Evolutionary conservation across 2,888 invertebrate genomes (phyloP).

Genomic region (Salticus scenicus): DNA sequence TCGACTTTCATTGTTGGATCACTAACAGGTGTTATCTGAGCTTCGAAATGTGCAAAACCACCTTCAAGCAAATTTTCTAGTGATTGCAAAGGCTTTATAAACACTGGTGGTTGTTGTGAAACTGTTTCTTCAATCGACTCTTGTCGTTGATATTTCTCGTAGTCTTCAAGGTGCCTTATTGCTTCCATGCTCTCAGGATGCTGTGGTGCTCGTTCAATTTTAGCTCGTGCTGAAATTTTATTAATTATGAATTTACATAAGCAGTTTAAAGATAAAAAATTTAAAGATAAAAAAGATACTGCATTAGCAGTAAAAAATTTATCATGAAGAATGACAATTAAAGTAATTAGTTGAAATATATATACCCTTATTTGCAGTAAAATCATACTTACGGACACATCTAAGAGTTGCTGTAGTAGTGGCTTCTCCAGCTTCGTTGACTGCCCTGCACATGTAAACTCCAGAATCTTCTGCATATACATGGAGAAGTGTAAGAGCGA

Average conservation of each 20-base stretch:
- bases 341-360: too few species aligned
- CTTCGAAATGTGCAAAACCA: slow-evolving; percentile 94
- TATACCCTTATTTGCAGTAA: too few species aligned
- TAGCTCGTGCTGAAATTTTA: slow-evolving; percentile 81
- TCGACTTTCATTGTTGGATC: slow-evolving; percentile 95
- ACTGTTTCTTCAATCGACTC: slow-evolving; percentile 83
- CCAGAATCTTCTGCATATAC: slow-evolving; percentile 98
- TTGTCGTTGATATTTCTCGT: slow-evolving; percentile 83
- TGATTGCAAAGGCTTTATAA: slow-evolving; percentile 90
- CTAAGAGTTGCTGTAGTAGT: slow-evolving; percentile 93
- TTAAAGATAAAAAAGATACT: not conserved
- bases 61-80: slow-evolving; percentile 92
- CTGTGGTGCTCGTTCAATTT: slow-evolving; percentile 90
- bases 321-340: too few species aligned
- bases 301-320: too few species aligned
- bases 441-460: slow-evolving; percentile 94
- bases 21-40: slow-evolving; percentile 91
- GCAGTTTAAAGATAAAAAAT: slow-evolving; percentile 17
- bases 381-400: slow-evolving; percentile 81
- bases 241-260: too few species aligned
- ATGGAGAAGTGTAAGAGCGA: slow-evolving; percentile 92
- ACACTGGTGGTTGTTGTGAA: slow-evolving; percentile 82
- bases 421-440: slow-evolving; percentile 95
- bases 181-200: slow-evolving; percentile 93
- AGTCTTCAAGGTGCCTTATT: slow-evolving; percentile 91